Percentiles rank a stretch among this genome's conserved stretches.
phyloP scores from a whole-genome alignment of 1,140 invertebrate species.

The Pseudomyrmex flavicornis region DNA sequence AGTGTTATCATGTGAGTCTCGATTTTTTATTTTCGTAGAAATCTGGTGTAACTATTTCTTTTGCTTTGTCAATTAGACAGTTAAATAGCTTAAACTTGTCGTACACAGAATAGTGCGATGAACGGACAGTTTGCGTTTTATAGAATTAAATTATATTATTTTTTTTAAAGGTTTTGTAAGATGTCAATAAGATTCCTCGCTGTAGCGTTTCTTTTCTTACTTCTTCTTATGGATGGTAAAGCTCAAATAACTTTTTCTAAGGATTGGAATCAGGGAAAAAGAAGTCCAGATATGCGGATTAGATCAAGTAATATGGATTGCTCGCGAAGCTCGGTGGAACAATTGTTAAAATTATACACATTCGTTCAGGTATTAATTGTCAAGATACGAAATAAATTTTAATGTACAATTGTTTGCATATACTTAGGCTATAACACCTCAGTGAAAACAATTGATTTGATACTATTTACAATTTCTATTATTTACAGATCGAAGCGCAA shows the following conservation, averaged over 20 bases:
- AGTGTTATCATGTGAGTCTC: constrained; percentile 52
- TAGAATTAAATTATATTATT: background rate
- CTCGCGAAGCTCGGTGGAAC: constrained; percentile 58
- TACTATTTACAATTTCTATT: background rate
- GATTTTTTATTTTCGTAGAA: background rate
- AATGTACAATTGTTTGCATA: background rate
- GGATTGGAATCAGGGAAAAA: constrained; percentile 79
- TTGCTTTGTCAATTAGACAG: background rate
- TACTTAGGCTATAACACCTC: too few relatives aligned
- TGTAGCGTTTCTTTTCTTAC: constrained; percentile 67
- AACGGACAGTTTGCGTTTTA: background rate
- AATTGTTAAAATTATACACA: constrained; percentile 73
- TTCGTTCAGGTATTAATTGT: constrained; percentile 70
- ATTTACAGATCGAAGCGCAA: constrained; percentile 69
- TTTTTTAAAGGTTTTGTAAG: constrained; percentile 63
- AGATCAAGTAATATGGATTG: constrained; percentile 56
- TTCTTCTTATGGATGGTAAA: constrained; percentile 61
- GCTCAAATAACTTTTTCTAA: constrained; percentile 82
- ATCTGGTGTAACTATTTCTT: background rate
- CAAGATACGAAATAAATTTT: background rate
- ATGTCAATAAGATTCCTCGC: constrained; percentile 52
- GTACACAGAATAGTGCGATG: background rate
- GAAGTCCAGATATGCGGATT: constrained; percentile 66
- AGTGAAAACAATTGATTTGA: background rate
- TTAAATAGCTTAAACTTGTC: background rate